Conservation (phyloP, 92 coral and sea anemone genomes). For the Blastomussa wellsi region DNA sequence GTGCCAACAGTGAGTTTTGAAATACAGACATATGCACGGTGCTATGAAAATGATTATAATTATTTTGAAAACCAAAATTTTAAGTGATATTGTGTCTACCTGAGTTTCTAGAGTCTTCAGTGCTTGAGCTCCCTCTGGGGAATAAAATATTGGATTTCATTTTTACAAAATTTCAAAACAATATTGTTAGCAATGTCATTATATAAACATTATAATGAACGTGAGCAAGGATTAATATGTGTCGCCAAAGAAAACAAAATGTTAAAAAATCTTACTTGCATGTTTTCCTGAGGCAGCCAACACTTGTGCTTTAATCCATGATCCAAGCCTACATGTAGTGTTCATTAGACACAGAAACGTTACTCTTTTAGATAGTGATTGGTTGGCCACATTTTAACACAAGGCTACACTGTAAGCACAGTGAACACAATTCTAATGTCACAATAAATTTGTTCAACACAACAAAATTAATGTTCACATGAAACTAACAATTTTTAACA, state of each 20-base stretch:
- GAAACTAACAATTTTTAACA: not conserved
- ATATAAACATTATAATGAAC: no score
- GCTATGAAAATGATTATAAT: not conserved
- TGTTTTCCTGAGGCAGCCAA: conserved; percentile 83
- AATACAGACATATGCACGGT: not conserved
- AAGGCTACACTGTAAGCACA: not conserved
- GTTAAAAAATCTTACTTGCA: conserved; percentile 68
- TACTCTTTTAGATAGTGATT: no score
- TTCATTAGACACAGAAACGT: no score
- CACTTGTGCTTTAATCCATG: conserved; percentile 91
- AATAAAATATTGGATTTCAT: not conserved
- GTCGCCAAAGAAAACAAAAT: no score
- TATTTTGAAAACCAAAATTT: not conserved
- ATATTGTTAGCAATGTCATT: no score
- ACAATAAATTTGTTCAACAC: no score
- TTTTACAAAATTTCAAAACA: not conserved
- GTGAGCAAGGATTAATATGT: no score
- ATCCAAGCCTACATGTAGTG: conserved; percentile 87
- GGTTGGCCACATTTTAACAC: not conserved
- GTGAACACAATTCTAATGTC: not conserved
- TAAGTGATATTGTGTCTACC: conserved; percentile 38
- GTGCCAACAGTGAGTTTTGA: not conserved
- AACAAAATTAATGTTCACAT: not conserved
- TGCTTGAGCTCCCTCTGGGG: conserved; percentile 83
- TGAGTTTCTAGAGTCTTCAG: conserved; percentile 88